Base-by-base conservation (phyloP, 1,140 invertebrate genomes). In the Neotoxoptera formosana region DNA sequence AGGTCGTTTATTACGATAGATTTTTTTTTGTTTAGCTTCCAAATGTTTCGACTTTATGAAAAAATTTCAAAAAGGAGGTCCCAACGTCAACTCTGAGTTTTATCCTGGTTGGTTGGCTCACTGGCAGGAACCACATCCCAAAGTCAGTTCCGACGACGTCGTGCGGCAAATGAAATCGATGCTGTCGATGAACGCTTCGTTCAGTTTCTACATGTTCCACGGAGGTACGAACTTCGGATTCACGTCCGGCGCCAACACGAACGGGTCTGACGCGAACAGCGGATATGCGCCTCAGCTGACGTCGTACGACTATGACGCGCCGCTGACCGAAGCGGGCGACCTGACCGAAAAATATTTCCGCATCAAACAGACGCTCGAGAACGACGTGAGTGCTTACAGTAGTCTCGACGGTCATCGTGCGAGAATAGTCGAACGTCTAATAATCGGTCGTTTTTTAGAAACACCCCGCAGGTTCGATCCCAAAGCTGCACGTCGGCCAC, bases 71-170 rank as follows among this genome's bases (percentile, higher is more conserved):
- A 90, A 67, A n/a, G 53, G 89, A 2, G 97, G 98, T 2, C 97
- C 97, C 1, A 94, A 98, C 53, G 97, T 99, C 23, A 99, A 99
- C 95, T 98, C 98, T 0, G 98, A 99, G 95, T 99, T 96, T 95
- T 99, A 99, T 96, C 96, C 98, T 0, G 98, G 98, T 47, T 97
- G 97, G 97, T 95, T 99, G n/a, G 97, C 98, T 48, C 97, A 98
- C 94, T 99, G 98, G 98, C 97, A 97, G 86, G 96, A 97, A 94
- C 94, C 95, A 2, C 96, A 97, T 94, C 96, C 96, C 90, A 95
- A 95, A 48, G 96, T 96, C 1, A 94, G 95, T 67, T 95, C 96
- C 0, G 94, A 95, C 0, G 94, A 94, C 6, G 96, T 98, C 36
- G 95, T 96, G 0, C 95, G 95, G 93, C 96, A 96, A 2, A 95